A percentile compares a stretch with the other conserved stretches of the same genome.
Evolutionary conservation across 2,888 invertebrate genomes (phyloP).

Genomic region (Mythimna impura): DNA sequence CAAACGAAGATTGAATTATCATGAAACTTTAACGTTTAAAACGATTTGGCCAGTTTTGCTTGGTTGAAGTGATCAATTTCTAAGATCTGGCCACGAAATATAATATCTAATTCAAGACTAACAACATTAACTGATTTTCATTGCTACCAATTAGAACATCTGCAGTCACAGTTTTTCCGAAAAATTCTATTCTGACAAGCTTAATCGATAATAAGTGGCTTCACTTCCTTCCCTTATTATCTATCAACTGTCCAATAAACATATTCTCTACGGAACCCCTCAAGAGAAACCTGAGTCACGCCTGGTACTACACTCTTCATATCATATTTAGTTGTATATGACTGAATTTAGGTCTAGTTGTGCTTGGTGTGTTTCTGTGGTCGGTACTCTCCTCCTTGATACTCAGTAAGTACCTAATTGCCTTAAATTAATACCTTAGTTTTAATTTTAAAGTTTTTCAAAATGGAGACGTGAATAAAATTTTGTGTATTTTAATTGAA

Average conservation of each 20-base stretch:
- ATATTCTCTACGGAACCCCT: constrained; percentile 32
- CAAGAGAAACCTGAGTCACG: neutral
- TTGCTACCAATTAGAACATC: too few relatives aligned
- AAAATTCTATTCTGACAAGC: too few relatives aligned
- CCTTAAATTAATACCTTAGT: neutral
- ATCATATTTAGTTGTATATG: constrained; percentile 43
- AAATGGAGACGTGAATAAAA: neutral
- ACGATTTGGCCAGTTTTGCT: too few relatives aligned
- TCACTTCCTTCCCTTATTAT: too few relatives aligned
- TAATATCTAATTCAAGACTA: too few relatives aligned
- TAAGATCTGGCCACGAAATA: too few relatives aligned
- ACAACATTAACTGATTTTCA: too few relatives aligned
- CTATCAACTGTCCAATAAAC: neutral
- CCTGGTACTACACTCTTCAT: constrained; percentile 25
- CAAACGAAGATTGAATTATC: too few relatives aligned
- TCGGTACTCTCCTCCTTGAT: constrained; percentile 12
- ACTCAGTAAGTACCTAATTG: constrained; percentile 25
- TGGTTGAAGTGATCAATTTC: too few relatives aligned
- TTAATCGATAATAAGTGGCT: too few relatives aligned
- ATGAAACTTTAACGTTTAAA: too few relatives aligned
- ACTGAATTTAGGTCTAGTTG: constrained; percentile 39
- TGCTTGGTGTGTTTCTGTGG: constrained; percentile 27
- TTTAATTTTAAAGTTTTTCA: neutral
- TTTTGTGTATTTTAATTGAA: neutral
- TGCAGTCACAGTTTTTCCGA: neutral